Evolutionary conservation across 2,888 invertebrate genomes (phyloP).

Genomic region (Ormyrus thymus): DNA sequence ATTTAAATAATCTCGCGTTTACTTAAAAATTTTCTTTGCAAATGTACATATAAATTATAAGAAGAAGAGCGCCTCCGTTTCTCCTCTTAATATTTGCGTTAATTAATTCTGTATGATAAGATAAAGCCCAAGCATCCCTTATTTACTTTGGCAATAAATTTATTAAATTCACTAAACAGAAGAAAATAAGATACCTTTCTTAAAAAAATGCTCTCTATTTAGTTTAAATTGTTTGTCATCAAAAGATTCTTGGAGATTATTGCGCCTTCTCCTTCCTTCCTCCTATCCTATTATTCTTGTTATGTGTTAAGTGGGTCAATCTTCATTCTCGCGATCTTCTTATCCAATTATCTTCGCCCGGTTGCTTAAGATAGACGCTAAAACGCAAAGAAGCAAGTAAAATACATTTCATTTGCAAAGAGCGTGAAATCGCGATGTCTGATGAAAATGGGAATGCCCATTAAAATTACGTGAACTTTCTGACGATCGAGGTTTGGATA

Average conservation of each 20-base stretch:
- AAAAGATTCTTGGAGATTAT: constrained; percentile 57
- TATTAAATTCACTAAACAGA: background rate
- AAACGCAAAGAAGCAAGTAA: constrained; percentile 29
- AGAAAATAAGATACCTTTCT: background rate
- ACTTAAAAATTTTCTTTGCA: no score
- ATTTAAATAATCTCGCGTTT: no score
- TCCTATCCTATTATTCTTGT: constrained; percentile 65
- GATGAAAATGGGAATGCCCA: constrained; percentile 4
- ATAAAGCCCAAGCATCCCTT: background rate
- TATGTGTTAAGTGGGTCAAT: constrained; percentile 66
- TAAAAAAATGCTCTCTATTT: constrained; percentile 23
- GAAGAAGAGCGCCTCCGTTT: background rate
- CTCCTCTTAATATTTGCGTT: no score
- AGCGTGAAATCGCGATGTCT: constrained; percentile 10
- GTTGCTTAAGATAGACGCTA: constrained; percentile 32
- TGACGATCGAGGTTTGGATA: no score
- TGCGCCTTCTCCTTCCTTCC: constrained; percentile 63
- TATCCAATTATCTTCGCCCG: constrained; percentile 46
- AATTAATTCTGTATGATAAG: background rate
- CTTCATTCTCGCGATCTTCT: constrained; percentile 48
- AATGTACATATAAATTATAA: constrained; percentile 17
- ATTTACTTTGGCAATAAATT: background rate
- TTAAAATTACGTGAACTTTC: background rate
- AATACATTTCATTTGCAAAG: constrained; percentile 28
- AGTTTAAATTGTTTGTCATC: constrained; percentile 42